phyloP scores from a whole-genome alignment of 2,888 invertebrate genomes.

The Leucoptera coffeella region DNA sequence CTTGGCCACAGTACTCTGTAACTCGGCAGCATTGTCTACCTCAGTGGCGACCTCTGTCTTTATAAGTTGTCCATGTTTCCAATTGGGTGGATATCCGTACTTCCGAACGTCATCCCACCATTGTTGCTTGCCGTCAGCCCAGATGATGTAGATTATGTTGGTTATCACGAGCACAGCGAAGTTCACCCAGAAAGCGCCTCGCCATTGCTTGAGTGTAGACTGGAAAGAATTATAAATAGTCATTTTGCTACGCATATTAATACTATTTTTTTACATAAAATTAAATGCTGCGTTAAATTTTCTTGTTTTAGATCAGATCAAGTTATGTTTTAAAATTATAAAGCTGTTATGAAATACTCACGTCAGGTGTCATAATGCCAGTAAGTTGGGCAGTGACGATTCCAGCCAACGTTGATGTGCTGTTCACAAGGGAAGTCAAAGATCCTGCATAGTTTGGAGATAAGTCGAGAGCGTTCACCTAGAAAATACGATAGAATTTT shows the following conservation, averaged over 20 bases:
- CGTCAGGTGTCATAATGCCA: conserved; percentile 55
- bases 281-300: too few relatives aligned
- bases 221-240: conserved; percentile 12
- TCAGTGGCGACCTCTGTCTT: conserved; percentile 9
- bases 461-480: conserved; percentile 60
- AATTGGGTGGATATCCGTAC: conserved; percentile 12
- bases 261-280: too few relatives aligned
- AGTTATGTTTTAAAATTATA: too few relatives aligned
- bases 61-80: conserved; percentile 12
- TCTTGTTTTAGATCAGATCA: too few relatives aligned
- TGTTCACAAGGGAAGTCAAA: conserved; percentile 61
- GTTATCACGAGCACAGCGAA: conserved; percentile 48
- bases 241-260: neutral
- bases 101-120: conserved; percentile 52
- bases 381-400: conserved; percentile 58
- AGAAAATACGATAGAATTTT: conserved; percentile 7
- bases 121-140: conserved; percentile 56
- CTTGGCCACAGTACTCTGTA: conserved; percentile 1
- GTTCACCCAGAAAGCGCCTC: conserved; percentile 59
- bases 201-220: conserved; percentile 47
- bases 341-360: too few relatives aligned
- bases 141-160: conserved; percentile 49
- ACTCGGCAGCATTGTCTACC: too few relatives aligned
- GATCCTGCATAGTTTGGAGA: conserved; percentile 60
- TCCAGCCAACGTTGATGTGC: conserved; percentile 58